phyloP scores from a whole-genome alignment of 2,797 vertebrate species.

The Botia kubotai region DNA sequence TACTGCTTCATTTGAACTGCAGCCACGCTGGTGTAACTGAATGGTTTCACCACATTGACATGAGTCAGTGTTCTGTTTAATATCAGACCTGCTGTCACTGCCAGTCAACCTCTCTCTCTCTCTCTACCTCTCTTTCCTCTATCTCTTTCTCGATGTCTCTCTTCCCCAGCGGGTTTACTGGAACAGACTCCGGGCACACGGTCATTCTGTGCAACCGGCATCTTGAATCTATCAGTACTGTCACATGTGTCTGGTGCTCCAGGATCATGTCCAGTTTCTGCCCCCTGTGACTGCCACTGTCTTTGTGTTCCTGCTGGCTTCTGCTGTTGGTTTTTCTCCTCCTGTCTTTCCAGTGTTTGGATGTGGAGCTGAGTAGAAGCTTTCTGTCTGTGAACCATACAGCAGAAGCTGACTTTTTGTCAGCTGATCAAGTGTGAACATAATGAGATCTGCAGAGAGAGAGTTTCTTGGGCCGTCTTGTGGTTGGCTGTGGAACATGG shows the following conservation, averaged over 20 bases:
- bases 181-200: slow-evolving; percentile 36
- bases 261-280: slow-evolving; percentile 15
- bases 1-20: neutral
- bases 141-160: neutral
- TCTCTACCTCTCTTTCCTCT: slow-evolving; percentile 8
- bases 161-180: slow-evolving; percentile 26
- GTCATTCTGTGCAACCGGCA: slow-evolving; percentile 49
- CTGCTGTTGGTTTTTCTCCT: neutral
- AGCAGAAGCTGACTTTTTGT: neutral
- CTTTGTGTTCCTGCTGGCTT: neutral
- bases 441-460: slow-evolving; percentile 12
- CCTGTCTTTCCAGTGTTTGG: too few species aligned
- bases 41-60: slow-evolving; percentile 28
- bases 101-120: slow-evolving; percentile 62
- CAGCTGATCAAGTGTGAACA: neutral
- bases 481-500: neutral
- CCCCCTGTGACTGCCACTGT: neutral
- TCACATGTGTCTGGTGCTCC: slow-evolving; percentile 45
- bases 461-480: neutral
- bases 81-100: slow-evolving; percentile 88
- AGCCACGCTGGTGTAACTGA: slow-evolving; percentile 12
- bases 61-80: slow-evolving; percentile 80
- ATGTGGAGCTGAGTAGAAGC: neutral
- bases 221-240: slow-evolving; percentile 62
- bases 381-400: slow-evolving; percentile 1